phyloP scores from a whole-genome alignment of 1,140 invertebrate genomes.

The Augochlora pura region DNA sequence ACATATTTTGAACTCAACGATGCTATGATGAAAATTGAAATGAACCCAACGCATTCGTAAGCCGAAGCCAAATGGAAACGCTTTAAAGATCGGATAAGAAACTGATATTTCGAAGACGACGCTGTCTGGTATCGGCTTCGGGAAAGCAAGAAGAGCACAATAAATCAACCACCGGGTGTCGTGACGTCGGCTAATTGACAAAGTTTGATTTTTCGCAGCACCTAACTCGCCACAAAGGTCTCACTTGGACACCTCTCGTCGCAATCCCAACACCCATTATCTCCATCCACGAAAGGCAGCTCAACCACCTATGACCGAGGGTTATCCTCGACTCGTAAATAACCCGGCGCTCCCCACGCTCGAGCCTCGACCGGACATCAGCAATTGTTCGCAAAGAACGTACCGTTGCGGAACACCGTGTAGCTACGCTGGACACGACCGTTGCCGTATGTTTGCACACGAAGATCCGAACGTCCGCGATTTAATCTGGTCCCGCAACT shows the following conservation, averaged over 20 bases:
- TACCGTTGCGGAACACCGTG: slow-evolving; percentile 38
- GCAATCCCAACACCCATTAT: background rate
- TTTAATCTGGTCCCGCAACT: slow-evolving; percentile 36
- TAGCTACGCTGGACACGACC: slow-evolving; percentile 21
- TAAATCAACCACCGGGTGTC: background rate
- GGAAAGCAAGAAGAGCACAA: background rate
- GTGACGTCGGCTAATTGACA: background rate
- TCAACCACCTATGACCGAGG: background rate
- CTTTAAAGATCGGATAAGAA: too few relatives aligned
- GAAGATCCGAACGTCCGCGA: slow-evolving; percentile 29
- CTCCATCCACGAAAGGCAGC: background rate
- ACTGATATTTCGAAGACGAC: too few relatives aligned
- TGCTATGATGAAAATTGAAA: too few relatives aligned
- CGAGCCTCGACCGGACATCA: slow-evolving; percentile 7
- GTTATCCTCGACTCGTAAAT: slow-evolving; percentile 10
- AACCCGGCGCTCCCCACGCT: background rate
- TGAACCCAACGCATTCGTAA: too few relatives aligned
- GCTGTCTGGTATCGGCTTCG: too few relatives aligned
- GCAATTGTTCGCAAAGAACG: slow-evolving; percentile 15
- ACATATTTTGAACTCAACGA: too few relatives aligned
- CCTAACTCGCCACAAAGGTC: background rate
- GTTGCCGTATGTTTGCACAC: slow-evolving; percentile 33
- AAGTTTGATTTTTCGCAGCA: background rate
- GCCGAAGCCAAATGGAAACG: too few relatives aligned
- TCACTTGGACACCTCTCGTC: background rate